Percentiles rank a stretch among this genome's conserved stretches.
Evolutionary conservation across 1,140 invertebrate genomes (phyloP).

Genomic region (Atta cephalotes): DNA sequence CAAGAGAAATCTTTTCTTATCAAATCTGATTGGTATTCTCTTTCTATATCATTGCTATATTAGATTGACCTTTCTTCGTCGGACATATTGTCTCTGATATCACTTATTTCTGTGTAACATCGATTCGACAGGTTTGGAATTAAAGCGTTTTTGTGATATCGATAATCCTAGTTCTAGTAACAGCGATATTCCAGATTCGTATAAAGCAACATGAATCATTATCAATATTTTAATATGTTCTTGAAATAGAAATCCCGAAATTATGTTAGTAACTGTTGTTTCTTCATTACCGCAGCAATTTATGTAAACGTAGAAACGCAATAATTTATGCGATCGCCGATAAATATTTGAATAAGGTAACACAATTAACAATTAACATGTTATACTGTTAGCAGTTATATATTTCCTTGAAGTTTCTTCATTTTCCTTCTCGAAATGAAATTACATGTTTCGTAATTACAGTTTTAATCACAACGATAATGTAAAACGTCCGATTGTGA

Average conservation of each 20-base stretch:
- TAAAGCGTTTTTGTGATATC: not conserved
- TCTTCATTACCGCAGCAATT: not conserved
- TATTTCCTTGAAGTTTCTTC: not conserved
- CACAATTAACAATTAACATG: not conserved
- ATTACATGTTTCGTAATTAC: conserved; percentile 16
- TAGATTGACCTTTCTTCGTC: conserved; percentile 33
- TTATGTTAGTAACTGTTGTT: conserved; percentile 7
- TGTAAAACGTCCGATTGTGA: not conserved
- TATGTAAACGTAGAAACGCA: not conserved
- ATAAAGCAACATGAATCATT: conserved; percentile 2
- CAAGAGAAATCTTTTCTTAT: not conserved
- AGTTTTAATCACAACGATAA: conserved; percentile 24
- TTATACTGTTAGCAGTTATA: not conserved
- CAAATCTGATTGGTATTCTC: not conserved
- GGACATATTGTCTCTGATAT: conserved; percentile 32
- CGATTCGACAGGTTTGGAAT: conserved; percentile 10
- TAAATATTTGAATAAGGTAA: not conserved
- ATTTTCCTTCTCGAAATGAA: not conserved
- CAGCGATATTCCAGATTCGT: not conserved
- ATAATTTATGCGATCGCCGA: not conserved
- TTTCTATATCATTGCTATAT: conserved; percentile 1
- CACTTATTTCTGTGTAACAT: conserved; percentile 30
- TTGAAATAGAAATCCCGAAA: not conserved
- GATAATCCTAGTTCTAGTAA: conserved; percentile 4
- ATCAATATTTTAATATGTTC: not conserved